phyloP scores from a whole-genome alignment of 2,113 vertebrate genomes.

The Pantherophis guttatus region DNA sequence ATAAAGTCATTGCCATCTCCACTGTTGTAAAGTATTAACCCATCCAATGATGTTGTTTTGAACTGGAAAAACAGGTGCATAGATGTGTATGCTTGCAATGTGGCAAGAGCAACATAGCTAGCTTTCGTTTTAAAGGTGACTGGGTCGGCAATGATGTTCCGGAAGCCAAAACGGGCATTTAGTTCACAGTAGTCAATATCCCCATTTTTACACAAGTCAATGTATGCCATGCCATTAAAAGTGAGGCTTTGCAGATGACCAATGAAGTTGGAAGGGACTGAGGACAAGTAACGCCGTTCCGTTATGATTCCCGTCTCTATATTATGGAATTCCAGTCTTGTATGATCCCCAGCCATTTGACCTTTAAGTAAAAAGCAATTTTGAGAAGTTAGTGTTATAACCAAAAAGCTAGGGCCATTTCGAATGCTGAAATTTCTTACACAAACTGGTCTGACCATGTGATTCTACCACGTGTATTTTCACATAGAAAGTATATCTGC shows the following conservation, averaged over 20 bases:
- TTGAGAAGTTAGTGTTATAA: conserved; percentile 40
- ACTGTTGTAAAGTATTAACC: conserved; percentile 95
- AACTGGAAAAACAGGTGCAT: conserved; percentile 99
- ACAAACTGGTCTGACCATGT: neutral
- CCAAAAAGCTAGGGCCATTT: neutral
- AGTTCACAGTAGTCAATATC: conserved; percentile 99
- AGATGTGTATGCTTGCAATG: conserved; percentile 95
- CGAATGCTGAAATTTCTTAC: neutral
- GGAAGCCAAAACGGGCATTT: conserved; percentile 96
- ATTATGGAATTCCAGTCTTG: conserved; percentile 97
- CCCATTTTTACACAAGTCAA: conserved; percentile 97
- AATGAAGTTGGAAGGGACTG: conserved; percentile 96
- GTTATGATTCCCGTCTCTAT: conserved; percentile 98
- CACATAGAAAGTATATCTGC: neutral
- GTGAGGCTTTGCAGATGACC: conserved; percentile 95
- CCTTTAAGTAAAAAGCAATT: conserved; percentile 72
- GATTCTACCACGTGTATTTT: neutral
- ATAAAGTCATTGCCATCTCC: conserved; percentile 99
- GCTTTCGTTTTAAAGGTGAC: conserved; percentile 98
- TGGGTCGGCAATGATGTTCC: conserved; percentile 97
- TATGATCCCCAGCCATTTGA: conserved; percentile 97
- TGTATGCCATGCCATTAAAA: conserved; percentile 98
- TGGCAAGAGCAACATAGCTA: conserved; percentile 90
- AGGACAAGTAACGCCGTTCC: conserved; percentile 88
- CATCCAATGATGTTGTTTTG: conserved; percentile 96